phyloP scores from a whole-genome alignment of 2,888 invertebrate species.

The Ptychoptera albimana region DNA sequence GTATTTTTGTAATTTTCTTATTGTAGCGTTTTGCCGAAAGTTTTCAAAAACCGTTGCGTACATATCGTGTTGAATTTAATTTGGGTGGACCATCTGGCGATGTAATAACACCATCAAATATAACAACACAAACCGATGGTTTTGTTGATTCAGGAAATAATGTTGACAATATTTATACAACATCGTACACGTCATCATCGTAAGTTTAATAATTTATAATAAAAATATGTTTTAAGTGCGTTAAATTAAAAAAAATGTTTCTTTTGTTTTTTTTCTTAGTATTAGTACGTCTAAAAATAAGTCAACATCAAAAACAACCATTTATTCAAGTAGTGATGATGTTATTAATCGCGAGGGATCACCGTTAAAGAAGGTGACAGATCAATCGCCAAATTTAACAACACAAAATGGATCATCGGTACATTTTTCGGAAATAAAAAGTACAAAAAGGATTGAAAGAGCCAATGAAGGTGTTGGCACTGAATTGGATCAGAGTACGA shows the following conservation, averaged over 20 bases:
- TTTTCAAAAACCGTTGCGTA: slow-evolving; percentile 30
- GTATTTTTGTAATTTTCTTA: slow-evolving; percentile 3
- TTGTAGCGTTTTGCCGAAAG: slow-evolving; percentile 31
- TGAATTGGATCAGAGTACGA: slow-evolving; percentile 33
- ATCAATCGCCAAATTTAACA: slow-evolving; percentile 6
- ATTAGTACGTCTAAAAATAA: slow-evolving; percentile 39
- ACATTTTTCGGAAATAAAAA: slow-evolving; percentile 55
- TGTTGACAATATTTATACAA: slow-evolving; percentile 24
- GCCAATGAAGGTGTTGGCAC: slow-evolving; percentile 51
- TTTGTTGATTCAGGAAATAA: too few species aligned
- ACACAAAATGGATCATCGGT: slow-evolving; percentile 34
- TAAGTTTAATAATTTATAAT: slow-evolving; percentile 17
- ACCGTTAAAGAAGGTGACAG: slow-evolving; percentile 11
- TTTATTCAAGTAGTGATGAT: slow-evolving; percentile 21
- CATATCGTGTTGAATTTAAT: slow-evolving; percentile 29
- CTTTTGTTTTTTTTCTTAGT: slow-evolving; percentile 26
- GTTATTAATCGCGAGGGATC: slow-evolving; percentile 13
- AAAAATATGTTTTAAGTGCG: neutral
- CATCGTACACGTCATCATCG: slow-evolving; percentile 30
- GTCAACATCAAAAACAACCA: slow-evolving; percentile 35
- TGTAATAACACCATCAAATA: slow-evolving; percentile 14
- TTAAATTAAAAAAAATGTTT: neutral
- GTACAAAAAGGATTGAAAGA: slow-evolving; percentile 55
- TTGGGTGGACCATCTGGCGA: slow-evolving; percentile 18
- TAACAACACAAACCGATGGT: neutral